These are phyloP conservation scores for Tragelaphus strepsiceros DNA, from an alignment of 2,113 vertebrate species.

Conservation along the genomic window DNA sequence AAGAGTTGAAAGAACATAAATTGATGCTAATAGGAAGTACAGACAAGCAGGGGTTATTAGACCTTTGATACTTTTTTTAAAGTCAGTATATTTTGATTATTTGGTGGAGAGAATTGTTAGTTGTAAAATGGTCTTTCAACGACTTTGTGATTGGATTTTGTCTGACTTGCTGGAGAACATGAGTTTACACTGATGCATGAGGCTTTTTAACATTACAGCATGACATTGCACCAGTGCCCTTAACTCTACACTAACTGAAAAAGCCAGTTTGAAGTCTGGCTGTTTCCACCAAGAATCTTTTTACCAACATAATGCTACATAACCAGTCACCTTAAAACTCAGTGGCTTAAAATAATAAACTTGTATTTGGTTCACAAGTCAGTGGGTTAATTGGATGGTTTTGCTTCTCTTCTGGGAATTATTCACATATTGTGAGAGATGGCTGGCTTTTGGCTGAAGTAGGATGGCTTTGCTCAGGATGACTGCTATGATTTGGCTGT, in stretches of 20 bases:
- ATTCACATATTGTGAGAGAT: not conserved
- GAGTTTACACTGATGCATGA: not conserved
- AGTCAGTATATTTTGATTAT: slow-evolving; percentile 17
- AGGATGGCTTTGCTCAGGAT: not conserved
- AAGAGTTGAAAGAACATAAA: not conserved
- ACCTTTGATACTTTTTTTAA: not conserved
- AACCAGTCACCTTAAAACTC: not conserved
- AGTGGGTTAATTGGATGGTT: not conserved
- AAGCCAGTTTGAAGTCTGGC: not conserved
- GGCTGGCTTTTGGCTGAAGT: not conserved
- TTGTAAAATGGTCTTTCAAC: not conserved
- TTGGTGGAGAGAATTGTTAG: not conserved
- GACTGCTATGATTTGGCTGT: not conserved
- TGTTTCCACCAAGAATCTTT: not conserved
- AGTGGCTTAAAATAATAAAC: not conserved
- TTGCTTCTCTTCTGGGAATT: not conserved
- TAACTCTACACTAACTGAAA: not conserved
- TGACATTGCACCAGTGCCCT: not conserved
- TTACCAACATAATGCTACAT: not conserved
- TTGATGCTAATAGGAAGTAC: not conserved
- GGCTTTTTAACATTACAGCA: not conserved
- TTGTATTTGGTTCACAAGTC: not conserved
- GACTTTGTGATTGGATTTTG: not conserved
- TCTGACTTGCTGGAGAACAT: not conserved
- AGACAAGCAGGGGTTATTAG: not conserved